Percentiles rank a stretch among this genome's conserved stretches.
Evolutionary conservation across 2,888 invertebrate genomes (phyloP).

Genomic region (Eilema caniola): DNA sequence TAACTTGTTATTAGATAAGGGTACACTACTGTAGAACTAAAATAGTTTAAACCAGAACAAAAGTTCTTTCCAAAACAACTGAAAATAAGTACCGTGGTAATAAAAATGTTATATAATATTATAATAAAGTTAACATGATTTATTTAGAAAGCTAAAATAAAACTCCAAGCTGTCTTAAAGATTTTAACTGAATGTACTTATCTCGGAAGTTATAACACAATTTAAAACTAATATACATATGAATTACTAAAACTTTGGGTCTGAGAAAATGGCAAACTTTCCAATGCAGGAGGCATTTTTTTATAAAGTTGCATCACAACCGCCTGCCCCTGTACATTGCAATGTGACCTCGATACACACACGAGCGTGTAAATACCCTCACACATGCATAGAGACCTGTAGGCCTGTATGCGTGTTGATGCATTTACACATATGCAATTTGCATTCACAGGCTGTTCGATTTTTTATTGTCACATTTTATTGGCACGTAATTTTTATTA

Average conservation of each 20-base stretch:
- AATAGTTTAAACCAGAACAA: background rate
- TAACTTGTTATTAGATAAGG: no score
- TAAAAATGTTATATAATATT: background rate
- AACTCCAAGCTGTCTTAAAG: background rate
- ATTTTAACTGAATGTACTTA: slow-evolving; percentile 7
- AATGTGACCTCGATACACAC: slow-evolving; percentile 82
- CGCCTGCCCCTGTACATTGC: slow-evolving; percentile 67
- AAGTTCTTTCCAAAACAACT: background rate
- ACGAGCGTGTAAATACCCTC: slow-evolving; percentile 56
- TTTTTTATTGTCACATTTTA: slow-evolving; percentile 54
- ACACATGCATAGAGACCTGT: slow-evolving; percentile 43
- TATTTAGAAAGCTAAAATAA: slow-evolving; percentile 2
- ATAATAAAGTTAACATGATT: background rate
- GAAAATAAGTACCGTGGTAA: background rate
- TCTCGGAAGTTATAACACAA: slow-evolving; percentile 20
- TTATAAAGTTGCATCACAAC: slow-evolving; percentile 71
- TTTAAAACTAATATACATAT: slow-evolving; percentile 44
- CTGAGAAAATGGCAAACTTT: slow-evolving; percentile 60
- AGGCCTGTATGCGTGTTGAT: slow-evolving; percentile 61
- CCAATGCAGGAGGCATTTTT: slow-evolving; percentile 67
- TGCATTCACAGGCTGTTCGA: slow-evolving; percentile 64
- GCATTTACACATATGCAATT: slow-evolving; percentile 60
- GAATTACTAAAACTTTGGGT: slow-evolving; percentile 41
- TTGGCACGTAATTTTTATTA: slow-evolving; percentile 39
- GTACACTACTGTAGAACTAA: no score